These are phyloP conservation scores for Tiaroga cobitis DNA, from an alignment of 2,797 vertebrate genomes.

Conservation along the genomic window DNA sequence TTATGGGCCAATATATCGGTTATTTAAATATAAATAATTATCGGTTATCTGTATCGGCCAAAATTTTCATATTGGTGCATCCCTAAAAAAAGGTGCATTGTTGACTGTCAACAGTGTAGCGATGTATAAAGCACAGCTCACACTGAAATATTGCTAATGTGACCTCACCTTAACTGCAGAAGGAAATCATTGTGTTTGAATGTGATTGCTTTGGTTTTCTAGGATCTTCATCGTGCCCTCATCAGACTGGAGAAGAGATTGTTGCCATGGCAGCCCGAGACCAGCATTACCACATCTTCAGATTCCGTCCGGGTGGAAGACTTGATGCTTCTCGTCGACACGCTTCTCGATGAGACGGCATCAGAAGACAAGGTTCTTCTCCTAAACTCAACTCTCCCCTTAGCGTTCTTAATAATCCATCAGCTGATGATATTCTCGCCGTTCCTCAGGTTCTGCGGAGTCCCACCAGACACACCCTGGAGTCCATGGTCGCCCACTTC, in stretches of 20 bases:
- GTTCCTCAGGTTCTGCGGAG: conserved; percentile 72
- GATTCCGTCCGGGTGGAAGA: conserved; percentile 80
- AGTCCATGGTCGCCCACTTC: conserved; percentile 87
- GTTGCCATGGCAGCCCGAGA: conserved; percentile 75
- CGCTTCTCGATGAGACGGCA: conserved; percentile 81
- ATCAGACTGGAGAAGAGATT: conserved; percentile 74
- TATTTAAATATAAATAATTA: no score
- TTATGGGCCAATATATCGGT: no score
- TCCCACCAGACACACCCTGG: conserved; percentile 77
- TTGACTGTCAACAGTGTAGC: background rate
- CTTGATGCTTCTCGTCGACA: conserved; percentile 83
- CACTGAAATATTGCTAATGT: background rate
- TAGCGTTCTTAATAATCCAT: background rate
- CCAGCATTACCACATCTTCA: conserved; percentile 50
- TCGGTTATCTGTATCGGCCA: no score
- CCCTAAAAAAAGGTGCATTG: background rate
- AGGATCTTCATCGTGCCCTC: conserved; percentile 83
- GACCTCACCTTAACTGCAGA: background rate
- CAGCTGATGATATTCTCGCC: background rate
- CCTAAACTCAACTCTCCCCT: background rate
- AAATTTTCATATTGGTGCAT: no score
- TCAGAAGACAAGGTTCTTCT: conserved; percentile 57
- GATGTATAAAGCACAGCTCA: background rate
- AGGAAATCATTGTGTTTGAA: background rate
- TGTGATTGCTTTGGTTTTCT: conserved; percentile 29